Evolutionary conservation across 92 coral and sea anemone genomes (phyloP).

Genomic region (Palythoa grandis): DNA sequence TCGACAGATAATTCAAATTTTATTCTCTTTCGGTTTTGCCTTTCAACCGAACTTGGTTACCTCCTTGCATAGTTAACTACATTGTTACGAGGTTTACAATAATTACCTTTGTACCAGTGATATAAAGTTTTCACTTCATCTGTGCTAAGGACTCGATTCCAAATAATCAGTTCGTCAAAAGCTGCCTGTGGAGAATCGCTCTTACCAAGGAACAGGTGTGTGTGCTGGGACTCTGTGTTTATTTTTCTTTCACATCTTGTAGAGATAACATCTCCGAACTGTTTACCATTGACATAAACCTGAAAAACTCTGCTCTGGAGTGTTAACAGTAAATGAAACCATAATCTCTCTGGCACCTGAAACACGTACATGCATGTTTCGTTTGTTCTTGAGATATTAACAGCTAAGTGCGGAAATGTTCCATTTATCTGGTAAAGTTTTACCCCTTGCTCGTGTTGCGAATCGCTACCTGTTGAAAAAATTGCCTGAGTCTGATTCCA

Average conservation of each 20-base stretch:
- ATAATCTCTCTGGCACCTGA: not conserved
- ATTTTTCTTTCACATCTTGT: not conserved
- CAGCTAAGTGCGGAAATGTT: not conserved
- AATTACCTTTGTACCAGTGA: constrained; percentile 28
- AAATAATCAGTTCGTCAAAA: constrained; percentile 4
- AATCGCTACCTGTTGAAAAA: constrained; percentile 1
- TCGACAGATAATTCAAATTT: too few relatives aligned
- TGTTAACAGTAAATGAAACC: constrained; percentile 12
- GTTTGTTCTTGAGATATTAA: not conserved
- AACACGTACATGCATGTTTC: not conserved
- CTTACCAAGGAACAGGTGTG: constrained; percentile 3
- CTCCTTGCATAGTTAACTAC: not conserved
- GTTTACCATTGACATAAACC: constrained; percentile 14
- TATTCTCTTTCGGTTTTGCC: too few relatives aligned
- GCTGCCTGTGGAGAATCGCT: not conserved
- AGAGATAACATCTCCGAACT: not conserved
- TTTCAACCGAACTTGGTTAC: too few relatives aligned
- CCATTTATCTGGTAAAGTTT: not conserved
- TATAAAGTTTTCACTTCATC: not conserved
- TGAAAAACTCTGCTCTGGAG: not conserved
- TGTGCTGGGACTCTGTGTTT: not conserved
- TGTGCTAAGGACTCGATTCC: not conserved
- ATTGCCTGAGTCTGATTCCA: not conserved
- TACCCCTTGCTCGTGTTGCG: constrained; percentile 5
- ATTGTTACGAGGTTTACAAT: not conserved